phyloP scores from a whole-genome alignment of 2,888 invertebrate genomes.

The Chesias legatella region DNA sequence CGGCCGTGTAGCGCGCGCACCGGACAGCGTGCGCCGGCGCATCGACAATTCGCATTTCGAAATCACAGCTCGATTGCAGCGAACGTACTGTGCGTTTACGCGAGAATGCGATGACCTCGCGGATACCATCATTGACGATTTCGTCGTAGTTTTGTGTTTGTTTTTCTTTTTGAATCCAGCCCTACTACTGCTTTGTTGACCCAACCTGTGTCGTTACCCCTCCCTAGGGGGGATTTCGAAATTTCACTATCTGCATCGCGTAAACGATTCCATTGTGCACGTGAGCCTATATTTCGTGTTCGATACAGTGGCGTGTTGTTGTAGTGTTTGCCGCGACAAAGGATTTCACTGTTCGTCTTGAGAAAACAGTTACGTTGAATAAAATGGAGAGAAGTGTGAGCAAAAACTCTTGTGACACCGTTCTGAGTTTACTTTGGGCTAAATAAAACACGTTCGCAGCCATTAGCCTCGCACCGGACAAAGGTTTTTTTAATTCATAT shows the following conservation, averaged over 20 bases:
- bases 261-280: constrained; percentile 41
- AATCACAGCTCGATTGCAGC: constrained; percentile 53
- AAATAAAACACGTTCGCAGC: constrained; percentile 39
- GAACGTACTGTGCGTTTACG: constrained; percentile 46
- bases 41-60: constrained; percentile 62
- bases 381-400: constrained; percentile 30
- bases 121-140: constrained; percentile 40
- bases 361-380: constrained; percentile 43
- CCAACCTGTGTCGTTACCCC: constrained; percentile 3
- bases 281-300: constrained; percentile 34
- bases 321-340: constrained; percentile 42
- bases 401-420: constrained; percentile 40
- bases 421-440: constrained; percentile 29
- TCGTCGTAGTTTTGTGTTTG: constrained; percentile 70
- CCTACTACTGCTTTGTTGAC: constrained; percentile 38
- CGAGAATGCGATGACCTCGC: constrained; percentile 65
- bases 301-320: constrained; percentile 33
- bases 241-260: constrained; percentile 41
- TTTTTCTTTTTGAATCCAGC: constrained; percentile 34
- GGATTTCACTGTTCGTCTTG: constrained; percentile 52
- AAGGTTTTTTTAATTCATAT: constrained; percentile 33
- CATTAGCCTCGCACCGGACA: constrained; percentile 27
- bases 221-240: constrained; percentile 50
- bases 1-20: constrained; percentile 59
- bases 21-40: constrained; percentile 33